phyloP scores from a whole-genome alignment of 2,888 invertebrate species.

The Chymomyza caudatula region DNA sequence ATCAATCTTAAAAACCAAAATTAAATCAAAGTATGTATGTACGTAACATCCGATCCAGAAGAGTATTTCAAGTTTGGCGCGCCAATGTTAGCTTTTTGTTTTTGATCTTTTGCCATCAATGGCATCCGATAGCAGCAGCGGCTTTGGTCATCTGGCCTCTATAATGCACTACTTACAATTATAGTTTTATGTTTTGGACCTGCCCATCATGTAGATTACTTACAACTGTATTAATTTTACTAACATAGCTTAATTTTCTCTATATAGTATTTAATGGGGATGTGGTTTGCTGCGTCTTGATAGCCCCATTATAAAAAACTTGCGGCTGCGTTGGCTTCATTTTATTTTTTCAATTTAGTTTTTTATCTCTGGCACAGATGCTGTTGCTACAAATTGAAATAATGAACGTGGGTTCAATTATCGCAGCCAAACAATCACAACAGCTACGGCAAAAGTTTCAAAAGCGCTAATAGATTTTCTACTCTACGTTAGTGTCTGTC shows the following conservation, averaged over 20 bases:
- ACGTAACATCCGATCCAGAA: not conserved
- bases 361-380: conserved; percentile 24
- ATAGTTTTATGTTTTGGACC: not conserved
- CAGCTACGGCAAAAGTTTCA: conserved; percentile 18
- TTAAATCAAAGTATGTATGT: too few species aligned
- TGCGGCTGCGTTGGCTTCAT: not conserved
- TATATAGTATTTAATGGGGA: conserved; percentile 26
- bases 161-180: not conserved
- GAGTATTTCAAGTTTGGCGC: not conserved
- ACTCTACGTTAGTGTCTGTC: conserved; percentile 19
- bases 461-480: conserved; percentile 70
- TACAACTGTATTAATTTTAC: conserved; percentile 66
- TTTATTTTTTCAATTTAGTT: not conserved
- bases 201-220: conserved; percentile 25
- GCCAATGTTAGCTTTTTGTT: conserved; percentile 22
- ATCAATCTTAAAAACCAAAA: too few species aligned
- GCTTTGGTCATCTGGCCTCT: conserved; percentile 19
- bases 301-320: conserved; percentile 46
- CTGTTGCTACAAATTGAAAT: conserved; percentile 60
- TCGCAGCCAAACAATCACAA: conserved; percentile 64
- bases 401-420: conserved; percentile 73
- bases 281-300: not conserved
- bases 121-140: conserved; percentile 67
- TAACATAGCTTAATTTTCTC: conserved; percentile 67
- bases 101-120: conserved; percentile 63